Base-by-base conservation (phyloP, 2,113 vertebrate genomes). In the Geococcyx californianus region DNA sequence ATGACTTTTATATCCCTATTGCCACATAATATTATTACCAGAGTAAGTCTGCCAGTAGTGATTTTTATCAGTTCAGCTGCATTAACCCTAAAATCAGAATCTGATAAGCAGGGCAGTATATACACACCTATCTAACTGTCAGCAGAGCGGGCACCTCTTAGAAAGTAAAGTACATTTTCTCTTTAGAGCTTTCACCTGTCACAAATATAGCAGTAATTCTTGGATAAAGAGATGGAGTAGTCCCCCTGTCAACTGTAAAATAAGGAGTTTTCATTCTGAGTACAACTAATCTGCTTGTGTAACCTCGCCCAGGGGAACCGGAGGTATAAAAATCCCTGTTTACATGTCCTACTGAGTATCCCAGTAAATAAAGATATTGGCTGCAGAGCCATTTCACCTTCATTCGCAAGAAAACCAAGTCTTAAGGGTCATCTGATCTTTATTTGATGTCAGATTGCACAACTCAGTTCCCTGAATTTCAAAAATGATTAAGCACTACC, bases 401-500 rank as follows among this genome's bases (percentile, higher is more conserved):
- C 67, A 55, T 88, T 84, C 55, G 62, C 38, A 70, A 80, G 33
- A 34, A 83, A 85, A 74, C 51, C n/a, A 23, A 77, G 74, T 51
- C 10, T 55, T 69, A 2, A 25, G 34, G 42, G 73, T 92, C 86
- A 87, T 70, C 69, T 74, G 84, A 94, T 84, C 64, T 84, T 89
- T 89, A 74, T 40, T 86, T 87, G 51, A 77, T 89, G 70, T 90
- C 55, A 77, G n/a, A 91, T 95, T 96, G 60, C 78, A 74, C 85
- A 93, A 94, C 26, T 44, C 3, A 1, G 73, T 94, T 95, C 93
- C 91, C 83, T 66, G 78, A 90, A 91, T 90, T 95, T 95, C 93
- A 94, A 59, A 90, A 97, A 93, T 69, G 26, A 91, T 94, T 94
- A 93, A 95, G 42, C 74, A 83, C 64, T 93, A 90, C 17, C 75